Base-by-base conservation (phyloP, 1,140 invertebrate genomes). In the Drosophila subobscura region DNA sequence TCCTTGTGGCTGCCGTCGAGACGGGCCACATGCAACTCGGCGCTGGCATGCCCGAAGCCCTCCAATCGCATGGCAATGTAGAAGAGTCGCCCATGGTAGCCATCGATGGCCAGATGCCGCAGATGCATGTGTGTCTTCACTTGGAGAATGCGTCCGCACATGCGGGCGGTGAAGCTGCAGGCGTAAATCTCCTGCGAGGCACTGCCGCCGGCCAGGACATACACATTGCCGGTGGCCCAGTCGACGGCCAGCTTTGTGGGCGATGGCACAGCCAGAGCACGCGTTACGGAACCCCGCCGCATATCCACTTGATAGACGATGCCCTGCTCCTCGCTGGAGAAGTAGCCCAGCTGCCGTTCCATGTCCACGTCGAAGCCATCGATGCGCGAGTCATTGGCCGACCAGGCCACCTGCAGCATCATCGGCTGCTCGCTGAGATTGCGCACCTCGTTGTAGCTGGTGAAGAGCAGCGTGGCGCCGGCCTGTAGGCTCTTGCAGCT, bases 191-290 rank as follows among this genome's bases (percentile, higher is more conserved):
- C 92, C 2, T 77, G 81, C 0, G 52, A 37, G 2, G 80, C 75
- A 4, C 93, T 92, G 41, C 93, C 94, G 0, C 93, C 94, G 80
- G 96, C 94, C 55, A 94, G 94, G 85, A 95, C 96, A 80, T 97
- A 97, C 1, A 97, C 92, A 75, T 97, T 97, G 12, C 94, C 85
- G 2, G 83, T 71, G 10, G 95, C 92, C 96, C 96, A 97, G 83
- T 97, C 96, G 5, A 96, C 93, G 0, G 95, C 93, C 16, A 97
- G 79, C 68, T 95, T 93, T 66, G 93, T 93, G 0, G 96, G 96
- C 40, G 74, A 93, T 7, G 94, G 93, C 5, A 96, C 75, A 3
- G 93, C 93, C 0, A 93, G 91, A 1, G 95, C 93, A 0, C 89
- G 74, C 5, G 83, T 58, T 5, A 90, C 51, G 4, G 55, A 52